phyloP scores from a whole-genome alignment of 2,113 vertebrate genomes.

The Barnardius zonarius region DNA sequence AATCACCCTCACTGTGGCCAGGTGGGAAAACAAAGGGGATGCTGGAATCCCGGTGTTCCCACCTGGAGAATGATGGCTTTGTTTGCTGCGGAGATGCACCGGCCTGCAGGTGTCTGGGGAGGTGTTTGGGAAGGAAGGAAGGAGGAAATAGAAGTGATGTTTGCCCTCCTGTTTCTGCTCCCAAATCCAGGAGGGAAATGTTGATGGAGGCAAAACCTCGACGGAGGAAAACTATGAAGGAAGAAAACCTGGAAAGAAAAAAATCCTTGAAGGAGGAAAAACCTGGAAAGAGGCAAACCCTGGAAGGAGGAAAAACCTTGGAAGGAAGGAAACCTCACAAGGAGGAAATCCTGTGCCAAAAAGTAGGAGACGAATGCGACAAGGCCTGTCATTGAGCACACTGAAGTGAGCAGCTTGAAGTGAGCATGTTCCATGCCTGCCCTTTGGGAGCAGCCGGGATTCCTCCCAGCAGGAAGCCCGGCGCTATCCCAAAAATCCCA shows the following conservation, averaged over 20 bases:
- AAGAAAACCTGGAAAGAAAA: background rate
- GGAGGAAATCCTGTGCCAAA: background rate
- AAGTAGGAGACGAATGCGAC: background rate
- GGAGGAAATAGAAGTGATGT: background rate
- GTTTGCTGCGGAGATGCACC: fast-evolving
- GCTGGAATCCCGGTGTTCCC: background rate
- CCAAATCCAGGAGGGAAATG: background rate
- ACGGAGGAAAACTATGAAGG: background rate
- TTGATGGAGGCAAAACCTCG: background rate
- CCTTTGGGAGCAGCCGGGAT: background rate
- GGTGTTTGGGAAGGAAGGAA: background rate
- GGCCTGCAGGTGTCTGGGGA: background rate
- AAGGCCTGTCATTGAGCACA: background rate
- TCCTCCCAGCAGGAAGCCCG: background rate
- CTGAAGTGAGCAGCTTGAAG: background rate
- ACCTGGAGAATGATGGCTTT: background rate
- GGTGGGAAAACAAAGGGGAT: background rate
- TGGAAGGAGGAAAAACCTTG: background rate
- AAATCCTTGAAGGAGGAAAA: background rate
- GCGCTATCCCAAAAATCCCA: background rate
- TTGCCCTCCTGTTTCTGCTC: background rate
- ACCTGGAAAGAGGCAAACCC: background rate
- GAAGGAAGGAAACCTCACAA: background rate
- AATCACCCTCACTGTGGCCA: background rate
- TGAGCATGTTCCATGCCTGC: background rate